Percentiles rank a stretch among this genome's conserved stretches.
Evolutionary conservation across 2,888 invertebrate species (phyloP).

Genomic region (Creontiades dilutus): DNA sequence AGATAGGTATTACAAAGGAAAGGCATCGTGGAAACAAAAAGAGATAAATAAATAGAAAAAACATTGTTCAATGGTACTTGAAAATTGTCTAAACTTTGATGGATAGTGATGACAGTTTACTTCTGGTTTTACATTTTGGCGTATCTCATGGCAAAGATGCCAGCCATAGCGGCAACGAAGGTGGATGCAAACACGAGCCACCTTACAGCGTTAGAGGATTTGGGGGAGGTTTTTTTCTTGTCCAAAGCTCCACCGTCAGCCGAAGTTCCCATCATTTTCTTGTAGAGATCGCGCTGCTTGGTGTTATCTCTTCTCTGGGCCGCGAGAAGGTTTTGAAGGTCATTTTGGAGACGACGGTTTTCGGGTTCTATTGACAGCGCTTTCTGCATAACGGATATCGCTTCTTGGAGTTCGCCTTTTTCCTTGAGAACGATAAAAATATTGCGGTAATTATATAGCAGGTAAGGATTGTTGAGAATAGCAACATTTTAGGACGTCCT

Average conservation of each 20-base stretch:
- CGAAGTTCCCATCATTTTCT: slow-evolving; percentile 82
- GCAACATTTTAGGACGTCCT: no score
- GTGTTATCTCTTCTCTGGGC: slow-evolving; percentile 82
- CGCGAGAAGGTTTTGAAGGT: slow-evolving; percentile 80
- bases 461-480: no score
- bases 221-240: slow-evolving; percentile 66
- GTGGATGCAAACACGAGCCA: slow-evolving; percentile 85
- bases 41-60: background rate
- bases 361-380: slow-evolving; percentile 84
- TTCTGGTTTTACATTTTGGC: slow-evolving; percentile 54
- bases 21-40: background rate
- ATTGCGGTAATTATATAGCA: background rate
- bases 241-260: slow-evolving; percentile 64
- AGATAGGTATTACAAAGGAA: background rate
- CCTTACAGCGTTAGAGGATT: slow-evolving; percentile 76
- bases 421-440: slow-evolving; percentile 76
- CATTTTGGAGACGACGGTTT: slow-evolving; percentile 82
- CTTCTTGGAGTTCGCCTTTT: slow-evolving; percentile 85
- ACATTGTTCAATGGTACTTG: background rate
- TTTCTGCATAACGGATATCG: slow-evolving; percentile 83
- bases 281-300: slow-evolving; percentile 84
- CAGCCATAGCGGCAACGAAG: slow-evolving; percentile 86
- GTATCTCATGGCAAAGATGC: slow-evolving; percentile 83
- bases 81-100: background rate
- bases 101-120: slow-evolving; percentile 1